Base-by-base conservation (phyloP, 92 coral and sea anemone genomes). In the Blastomussa wellsi region DNA sequence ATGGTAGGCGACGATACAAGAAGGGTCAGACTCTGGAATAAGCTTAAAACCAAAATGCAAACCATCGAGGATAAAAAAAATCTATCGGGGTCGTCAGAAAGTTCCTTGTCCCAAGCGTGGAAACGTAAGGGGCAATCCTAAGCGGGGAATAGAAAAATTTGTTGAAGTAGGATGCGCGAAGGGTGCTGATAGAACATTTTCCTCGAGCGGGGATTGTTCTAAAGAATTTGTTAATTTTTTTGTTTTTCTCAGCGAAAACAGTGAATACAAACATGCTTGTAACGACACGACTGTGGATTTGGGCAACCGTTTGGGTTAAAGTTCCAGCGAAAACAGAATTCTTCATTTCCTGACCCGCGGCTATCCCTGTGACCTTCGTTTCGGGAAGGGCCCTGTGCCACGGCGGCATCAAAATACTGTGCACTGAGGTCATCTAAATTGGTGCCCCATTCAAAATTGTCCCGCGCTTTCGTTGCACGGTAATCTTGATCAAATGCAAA, bases 371-470 rank as follows among this genome's bases (percentile, higher is more conserved):
- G 32, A 35, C 19, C 47, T 2, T 36, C 1, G 51, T 24, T 37
- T 44, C 37, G 64, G 66, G 26, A n/a, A n/a, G 78, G 78, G 11
- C 57, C 29, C 10, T 37, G 57, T 12, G 78, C 64, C 41, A 76
- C 80, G 20, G 80, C 80, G 8, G 62, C 80, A 76, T 76, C 80
- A 28, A 74, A 74, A 51, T 74, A 74, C 57, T 38, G 51, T 8
- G 79, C 79, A 37, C 79, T 74, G 6, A 76, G 33, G 33, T 37
- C 78, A 28, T 44, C 62, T 28, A 76, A 35, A 76, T 48, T 44
- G 3, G 20, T 44, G 4, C 59, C 62, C 80, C 80, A 76, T 13
- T 33, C 47, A 26, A 76, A 48, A 0, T 55, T 55, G 37, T 48
- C 65, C 31, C 6, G 20, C 8, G 57, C 22, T 73, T 73, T n/a